Base-by-base conservation (phyloP, 2,113 vertebrate species). In the Scomber scombrus region DNA sequence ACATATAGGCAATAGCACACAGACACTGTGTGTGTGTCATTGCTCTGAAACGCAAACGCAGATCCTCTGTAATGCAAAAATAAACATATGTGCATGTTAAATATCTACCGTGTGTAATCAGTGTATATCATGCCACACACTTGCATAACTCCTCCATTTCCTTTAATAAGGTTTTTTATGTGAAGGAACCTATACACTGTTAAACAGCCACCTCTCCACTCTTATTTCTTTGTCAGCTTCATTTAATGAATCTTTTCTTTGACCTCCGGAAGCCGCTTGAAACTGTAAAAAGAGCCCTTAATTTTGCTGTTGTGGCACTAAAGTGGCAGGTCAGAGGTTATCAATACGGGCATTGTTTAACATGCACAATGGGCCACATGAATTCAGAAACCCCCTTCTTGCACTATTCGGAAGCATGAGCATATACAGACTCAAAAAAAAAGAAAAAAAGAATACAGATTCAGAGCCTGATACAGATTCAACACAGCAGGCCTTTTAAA, bases 331-430 rank as follows among this genome's bases (percentile, higher is more conserved):
- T 90, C 82, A 90, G 43, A 89, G 89, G 89, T 94, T 92, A 92
- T 94, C 84, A 91, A 83, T 88, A 83, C 74, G 29, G 49, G 73
- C 71, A 90, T 92, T 94, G 89, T 91, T 91, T 85, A 90, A 81
- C 29, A 78, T 76, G 61, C 75, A 92, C 88, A 94, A 92, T 89
- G 79, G 81, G 49, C 57, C 57, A 21, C 40, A 58, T 62, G 47
- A 66, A 88, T 79, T 70, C 58, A 87, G 55, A 84, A 74, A 81
- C 51, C 2, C 45, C 31, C 67, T 16, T 70, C 1, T 29, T 29
- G 40, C 46, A 67, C 12, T 19, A 72, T 68, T 71, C 3, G 8
- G 54, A 58, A 56, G 67, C 46, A 43, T 60, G 65, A 75, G 47
- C 54, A 73, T 61, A 60, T 14, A 51, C 71, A 85, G 75, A 61